Evolutionary conservation across 2,888 invertebrate genomes (phyloP), one percentile per base, ranked within the genome.

Genomic region (Morpho helenor): DNA sequence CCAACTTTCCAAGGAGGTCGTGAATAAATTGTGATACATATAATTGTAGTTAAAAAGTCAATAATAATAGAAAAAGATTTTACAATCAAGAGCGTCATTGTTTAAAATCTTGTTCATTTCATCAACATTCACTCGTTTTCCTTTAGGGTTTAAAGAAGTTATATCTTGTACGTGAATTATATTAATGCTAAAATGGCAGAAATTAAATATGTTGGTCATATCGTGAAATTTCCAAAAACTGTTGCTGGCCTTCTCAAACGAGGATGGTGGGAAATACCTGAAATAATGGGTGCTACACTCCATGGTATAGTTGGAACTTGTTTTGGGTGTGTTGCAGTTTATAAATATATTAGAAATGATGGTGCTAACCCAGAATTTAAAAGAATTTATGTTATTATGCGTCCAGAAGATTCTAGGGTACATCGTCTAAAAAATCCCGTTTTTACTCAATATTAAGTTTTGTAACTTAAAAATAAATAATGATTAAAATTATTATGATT

Each of bases 231-330:
- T 63, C 61, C 66, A 0, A 84, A 80, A 8, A 72, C 74, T 2
- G 43, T 82, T 3, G 23, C 68, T 1, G 86, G 80, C 10, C 67
- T 80, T 39, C 74, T 87, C 16, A 76, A 72, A 58, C 77, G 69
- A 67, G 88, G 73, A n/a, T 86, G 94, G 92, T 91, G 94, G 85
- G 93, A 94, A 76, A 93, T 95, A 68, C 96, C 96, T 5, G 95
- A 95, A 74, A 80, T 95, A 49, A 89, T 95, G 73, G 93, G 89
- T 49, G 84, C 93, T 47, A 75, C 91, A 0, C 82, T 83, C 7
- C 67, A 94, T 69, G 94, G 85, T 0, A 0, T 94, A 0, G 51
- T 93, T 40, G 95, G 95, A 10, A 39, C 93, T 2, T 90, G 82
- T 1, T 68, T 94, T 59, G 87, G 85, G 45, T 68, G 71, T 22